Evolutionary conservation across 2,797 vertebrate genomes (phyloP).

Genomic region (Typhlichthys subterraneus): DNA sequence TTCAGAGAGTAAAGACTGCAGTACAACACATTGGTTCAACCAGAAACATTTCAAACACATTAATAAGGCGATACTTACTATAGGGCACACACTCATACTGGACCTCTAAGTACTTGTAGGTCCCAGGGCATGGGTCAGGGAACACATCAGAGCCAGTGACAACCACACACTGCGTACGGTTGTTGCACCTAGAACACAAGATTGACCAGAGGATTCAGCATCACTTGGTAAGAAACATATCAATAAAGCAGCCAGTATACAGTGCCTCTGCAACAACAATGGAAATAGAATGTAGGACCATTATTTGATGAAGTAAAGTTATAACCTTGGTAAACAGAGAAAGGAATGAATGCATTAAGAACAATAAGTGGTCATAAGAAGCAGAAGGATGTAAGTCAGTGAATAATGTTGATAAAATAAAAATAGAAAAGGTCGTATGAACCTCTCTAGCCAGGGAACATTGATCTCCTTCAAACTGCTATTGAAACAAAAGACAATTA

Average conservation of each 20-base stretch:
- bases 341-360: conserved; percentile 60
- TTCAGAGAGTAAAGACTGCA: conserved; percentile 15
- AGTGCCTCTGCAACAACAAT: conserved; percentile 49
- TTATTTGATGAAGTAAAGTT: conserved; percentile 53
- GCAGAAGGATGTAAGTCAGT: conserved; percentile 36
- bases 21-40: conserved; percentile 39
- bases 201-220: conserved; percentile 73
- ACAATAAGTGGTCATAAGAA: conserved; percentile 1
- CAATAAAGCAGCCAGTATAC: conserved; percentile 33
- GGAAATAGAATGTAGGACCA: conserved; percentile 56
- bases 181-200: conserved; percentile 92
- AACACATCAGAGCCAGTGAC: conserved; percentile 98
- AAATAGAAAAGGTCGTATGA: conserved; percentile 31
- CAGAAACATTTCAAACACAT: conserved; percentile 42
- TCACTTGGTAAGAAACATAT: conserved; percentile 54
- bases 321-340: conserved; percentile 62
- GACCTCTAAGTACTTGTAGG: conserved; percentile 99
- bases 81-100: conserved; percentile 99
- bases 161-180: conserved; percentile 98
- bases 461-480: conserved; percentile 51
- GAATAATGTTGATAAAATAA: conserved; percentile 35
- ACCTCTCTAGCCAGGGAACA: not conserved
- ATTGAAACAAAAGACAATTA: conserved; percentile 69
- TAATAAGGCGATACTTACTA: conserved; percentile 89
- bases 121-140: conserved; percentile 98